phyloP scores from a whole-genome alignment of 2,797 vertebrate genomes.

The Anguilla obscura region DNA sequence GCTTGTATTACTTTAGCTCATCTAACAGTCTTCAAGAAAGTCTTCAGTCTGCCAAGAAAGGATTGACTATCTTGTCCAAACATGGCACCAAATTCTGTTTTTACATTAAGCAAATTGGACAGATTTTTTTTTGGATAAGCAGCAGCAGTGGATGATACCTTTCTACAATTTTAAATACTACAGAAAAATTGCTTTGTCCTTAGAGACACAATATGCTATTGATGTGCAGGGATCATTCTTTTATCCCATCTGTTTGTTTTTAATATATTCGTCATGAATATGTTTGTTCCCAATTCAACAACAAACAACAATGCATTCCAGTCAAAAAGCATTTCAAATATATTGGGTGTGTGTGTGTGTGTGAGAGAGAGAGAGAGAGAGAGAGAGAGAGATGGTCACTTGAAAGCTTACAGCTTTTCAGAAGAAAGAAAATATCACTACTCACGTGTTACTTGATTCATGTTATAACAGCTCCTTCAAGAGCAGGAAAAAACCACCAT shows the following conservation, averaged over 20 bases:
- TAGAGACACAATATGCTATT: background rate
- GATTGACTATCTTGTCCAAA: background rate
- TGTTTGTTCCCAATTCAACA: background rate
- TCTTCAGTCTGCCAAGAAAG: background rate
- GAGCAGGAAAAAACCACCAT: slow-evolving; percentile 22
- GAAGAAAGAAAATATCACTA: slow-evolving; percentile 39
- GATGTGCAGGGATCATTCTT: background rate
- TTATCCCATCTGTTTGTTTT: background rate
- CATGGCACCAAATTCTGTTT: background rate
- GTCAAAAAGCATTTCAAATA: background rate
- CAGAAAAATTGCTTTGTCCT: background rate
- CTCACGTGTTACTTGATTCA: slow-evolving; percentile 33
- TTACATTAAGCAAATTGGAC: background rate
- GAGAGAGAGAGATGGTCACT: background rate
- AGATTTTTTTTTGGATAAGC: background rate
- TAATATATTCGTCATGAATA: background rate
- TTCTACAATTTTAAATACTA: background rate
- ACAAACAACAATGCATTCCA: background rate
- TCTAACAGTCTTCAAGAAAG: background rate
- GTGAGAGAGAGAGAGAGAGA: background rate
- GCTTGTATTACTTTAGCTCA: background rate
- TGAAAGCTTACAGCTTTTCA: background rate
- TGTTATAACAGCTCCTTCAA: slow-evolving; percentile 28
- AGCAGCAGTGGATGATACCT: background rate
- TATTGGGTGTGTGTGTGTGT: slow-evolving; percentile 41